Conservation (phyloP, 1,140 invertebrate genomes). For the Carposina sasakii region DNA sequence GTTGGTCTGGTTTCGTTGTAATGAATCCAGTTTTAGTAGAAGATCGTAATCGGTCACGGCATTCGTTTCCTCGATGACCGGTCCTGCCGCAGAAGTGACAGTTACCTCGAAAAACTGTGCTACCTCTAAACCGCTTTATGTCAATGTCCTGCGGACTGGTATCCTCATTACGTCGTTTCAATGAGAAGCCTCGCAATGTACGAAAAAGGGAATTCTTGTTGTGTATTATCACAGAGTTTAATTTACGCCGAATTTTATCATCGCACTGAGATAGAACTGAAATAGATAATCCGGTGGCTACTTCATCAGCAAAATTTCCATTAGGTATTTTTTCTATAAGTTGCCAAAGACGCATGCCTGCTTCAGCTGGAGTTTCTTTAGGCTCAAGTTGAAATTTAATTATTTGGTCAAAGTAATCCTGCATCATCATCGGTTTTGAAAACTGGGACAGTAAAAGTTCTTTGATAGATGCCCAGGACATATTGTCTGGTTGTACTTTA, state of each 20-base stretch:
- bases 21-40: neutral
- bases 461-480: too few relatives aligned
- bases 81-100: slow-evolving; percentile 18
- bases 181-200: slow-evolving; percentile 10
- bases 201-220: slow-evolving; percentile 20
- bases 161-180: slow-evolving; percentile 15
- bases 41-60: neutral
- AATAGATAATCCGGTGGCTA: slow-evolving; percentile 21
- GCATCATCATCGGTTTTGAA: too few relatives aligned
- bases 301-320: slow-evolving; percentile 15
- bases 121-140: neutral
- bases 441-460: too few relatives aligned
- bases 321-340: too few relatives aligned
- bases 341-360: too few relatives aligned
- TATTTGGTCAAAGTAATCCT: too few relatives aligned
- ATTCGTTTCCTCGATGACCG: slow-evolving; percentile 16
- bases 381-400: too few relatives aligned
- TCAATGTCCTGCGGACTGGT: neutral
- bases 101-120: neutral
- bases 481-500: too few relatives aligned
- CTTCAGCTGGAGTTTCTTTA: too few relatives aligned
- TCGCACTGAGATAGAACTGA: slow-evolving; percentile 21
- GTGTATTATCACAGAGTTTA: slow-evolving; percentile 18
- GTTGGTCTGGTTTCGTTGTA: neutral
- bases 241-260: slow-evolving; percentile 15